Evolutionary conservation across 2,888 invertebrate genomes (phyloP).

Genomic region (Platycheirus albimanus): DNA sequence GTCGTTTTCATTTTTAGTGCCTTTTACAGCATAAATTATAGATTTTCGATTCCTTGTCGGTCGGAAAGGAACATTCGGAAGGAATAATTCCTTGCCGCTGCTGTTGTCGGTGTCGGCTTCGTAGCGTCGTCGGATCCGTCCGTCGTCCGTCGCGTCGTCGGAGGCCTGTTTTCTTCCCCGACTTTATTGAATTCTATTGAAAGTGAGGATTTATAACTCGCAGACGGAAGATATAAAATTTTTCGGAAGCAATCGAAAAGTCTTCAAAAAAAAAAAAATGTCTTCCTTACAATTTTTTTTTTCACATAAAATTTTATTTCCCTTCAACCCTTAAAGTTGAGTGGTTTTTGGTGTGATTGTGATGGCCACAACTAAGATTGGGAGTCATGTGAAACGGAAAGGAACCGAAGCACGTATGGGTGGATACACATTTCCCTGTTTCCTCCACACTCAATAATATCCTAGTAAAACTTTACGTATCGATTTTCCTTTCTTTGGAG

Average conservation of each 20-base stretch:
- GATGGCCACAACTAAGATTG: slow-evolving; percentile 21
- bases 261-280: slow-evolving; percentile 2
- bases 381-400: not conserved
- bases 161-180: not conserved
- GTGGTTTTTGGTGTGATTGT: not conserved
- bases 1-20: slow-evolving; percentile 22
- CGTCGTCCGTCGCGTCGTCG: too few species aligned
- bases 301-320: too few species aligned
- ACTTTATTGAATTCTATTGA: slow-evolving; percentile 27
- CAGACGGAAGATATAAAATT: slow-evolving; percentile 3
- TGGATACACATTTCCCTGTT: not conserved
- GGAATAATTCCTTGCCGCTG: too few species aligned
- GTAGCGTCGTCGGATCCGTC: too few species aligned
- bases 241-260: not conserved
- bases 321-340: not conserved
- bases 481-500: not conserved
- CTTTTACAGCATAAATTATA: slow-evolving; percentile 19
- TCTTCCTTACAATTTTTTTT: slow-evolving; percentile 21
- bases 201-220: slow-evolving; percentile 10
- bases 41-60: not conserved
- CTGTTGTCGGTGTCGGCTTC: too few species aligned
- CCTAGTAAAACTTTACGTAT: slow-evolving; percentile 7
- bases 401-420: too few species aligned
- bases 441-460: not conserved
- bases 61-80: not conserved